Evolutionary conservation across 2,888 invertebrate genomes (phyloP).

Genomic region (Meganola albula): DNA sequence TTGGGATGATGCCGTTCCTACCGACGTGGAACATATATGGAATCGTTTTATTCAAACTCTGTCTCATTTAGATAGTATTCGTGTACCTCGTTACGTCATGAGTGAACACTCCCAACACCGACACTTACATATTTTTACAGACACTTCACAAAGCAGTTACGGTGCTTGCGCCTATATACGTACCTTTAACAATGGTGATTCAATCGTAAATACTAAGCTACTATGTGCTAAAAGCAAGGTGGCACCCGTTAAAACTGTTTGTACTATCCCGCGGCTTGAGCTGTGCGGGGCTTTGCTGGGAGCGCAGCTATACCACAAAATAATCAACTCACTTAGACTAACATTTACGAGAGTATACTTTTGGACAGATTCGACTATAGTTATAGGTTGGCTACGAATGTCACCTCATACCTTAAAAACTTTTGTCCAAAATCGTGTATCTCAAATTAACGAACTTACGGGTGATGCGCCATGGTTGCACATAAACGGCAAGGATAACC

Average conservation of each 20-base stretch:
- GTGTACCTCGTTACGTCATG: constrained; percentile 22
- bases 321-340: constrained; percentile 11
- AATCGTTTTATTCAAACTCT: constrained; percentile 9
- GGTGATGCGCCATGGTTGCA: constrained; percentile 17
- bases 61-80: constrained; percentile 6
- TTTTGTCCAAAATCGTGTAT: constrained; percentile 25
- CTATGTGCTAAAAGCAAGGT: constrained; percentile 30
- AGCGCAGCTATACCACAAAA: constrained; percentile 13
- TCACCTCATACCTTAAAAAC: constrained; percentile 17
- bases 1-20: constrained; percentile 26
- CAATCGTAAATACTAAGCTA: constrained; percentile 14
- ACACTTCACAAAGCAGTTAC: constrained; percentile 26
- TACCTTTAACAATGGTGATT: constrained; percentile 11
- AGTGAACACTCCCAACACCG: constrained; percentile 13
- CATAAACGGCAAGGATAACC: constrained; percentile 21
- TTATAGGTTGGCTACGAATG: constrained; percentile 22
- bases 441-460: constrained; percentile 19
- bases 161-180: constrained; percentile 30
- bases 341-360: constrained; percentile 6
- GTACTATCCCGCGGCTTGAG: constrained; percentile 31
- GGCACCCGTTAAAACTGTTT: constrained; percentile 25
- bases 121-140: constrained; percentile 30
- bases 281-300: constrained; percentile 25
- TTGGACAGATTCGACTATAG: constrained; percentile 29
- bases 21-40: constrained; percentile 18